Conservation (phyloP, 2,888 invertebrate genomes). For the Bhutanitis thaidina region DNA sequence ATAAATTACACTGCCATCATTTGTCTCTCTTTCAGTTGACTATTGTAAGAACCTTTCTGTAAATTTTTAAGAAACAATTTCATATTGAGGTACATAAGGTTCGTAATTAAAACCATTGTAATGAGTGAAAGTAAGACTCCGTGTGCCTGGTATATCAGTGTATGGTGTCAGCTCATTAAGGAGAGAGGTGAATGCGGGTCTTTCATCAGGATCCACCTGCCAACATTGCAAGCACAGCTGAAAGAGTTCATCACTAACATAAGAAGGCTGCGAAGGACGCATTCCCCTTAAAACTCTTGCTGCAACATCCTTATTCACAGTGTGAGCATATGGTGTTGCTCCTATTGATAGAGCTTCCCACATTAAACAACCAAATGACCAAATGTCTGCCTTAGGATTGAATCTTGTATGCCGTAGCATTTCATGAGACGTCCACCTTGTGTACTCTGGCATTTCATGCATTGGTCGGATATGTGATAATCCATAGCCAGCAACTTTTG, state of each 20-base stretch:
- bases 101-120: conserved; percentile 70
- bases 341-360: conserved; percentile 91
- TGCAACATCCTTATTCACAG: conserved; percentile 83
- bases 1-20: background rate
- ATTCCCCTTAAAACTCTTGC: conserved; percentile 85
- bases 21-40: no score
- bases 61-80: conserved; percentile 54
- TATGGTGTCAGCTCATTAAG: conserved; percentile 62
- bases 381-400: conserved; percentile 87
- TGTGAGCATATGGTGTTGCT: conserved; percentile 87
- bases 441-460: conserved; percentile 85
- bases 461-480: conserved; percentile 82
- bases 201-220: conserved; percentile 89
- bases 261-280: conserved; percentile 86
- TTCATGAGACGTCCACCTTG: conserved; percentile 90
- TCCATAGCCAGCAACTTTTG: conserved; percentile 89
- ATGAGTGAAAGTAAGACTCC: conserved; percentile 66
- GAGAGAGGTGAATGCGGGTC: conserved; percentile 85
- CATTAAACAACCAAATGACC: conserved; percentile 90
- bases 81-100: conserved; percentile 65
- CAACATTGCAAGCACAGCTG: conserved; percentile 91
- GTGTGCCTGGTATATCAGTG: conserved; percentile 50
- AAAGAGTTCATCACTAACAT: conserved; percentile 88
- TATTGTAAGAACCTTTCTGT: no score
- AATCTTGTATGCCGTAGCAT: conserved; percentile 84